A percentile compares a stretch with the other conserved stretches of the same genome.
These are phyloP conservation scores for Urocyon cinereoargenteus DNA, from an alignment of 2,797 vertebrate genomes.

Conservation along the genomic window DNA sequence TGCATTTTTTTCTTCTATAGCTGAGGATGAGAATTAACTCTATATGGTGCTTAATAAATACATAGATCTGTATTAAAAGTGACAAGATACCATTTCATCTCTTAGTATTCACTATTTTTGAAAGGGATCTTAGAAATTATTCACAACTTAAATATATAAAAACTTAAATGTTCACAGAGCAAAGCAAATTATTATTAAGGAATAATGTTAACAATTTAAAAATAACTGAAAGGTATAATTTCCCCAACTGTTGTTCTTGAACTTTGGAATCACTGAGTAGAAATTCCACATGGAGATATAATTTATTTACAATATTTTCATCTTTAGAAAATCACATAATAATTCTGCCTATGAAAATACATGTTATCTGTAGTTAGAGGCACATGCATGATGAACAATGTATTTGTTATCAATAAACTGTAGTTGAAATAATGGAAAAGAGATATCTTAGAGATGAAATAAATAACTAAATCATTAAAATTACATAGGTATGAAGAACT, in stretches of 20 bases:
- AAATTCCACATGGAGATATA: neutral
- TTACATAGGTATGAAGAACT: neutral
- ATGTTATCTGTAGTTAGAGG: neutral
- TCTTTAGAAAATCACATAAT: neutral
- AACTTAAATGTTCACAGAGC: neutral
- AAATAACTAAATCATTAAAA: neutral
- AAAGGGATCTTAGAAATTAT: neutral
- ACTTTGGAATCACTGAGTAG: neutral
- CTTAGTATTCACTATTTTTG: neutral
- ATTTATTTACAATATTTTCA: neutral
- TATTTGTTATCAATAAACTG: neutral
- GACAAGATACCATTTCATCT: neutral
- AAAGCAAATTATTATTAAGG: neutral
- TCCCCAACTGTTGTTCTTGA: neutral
- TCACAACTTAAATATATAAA: neutral
- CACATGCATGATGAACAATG: neutral
- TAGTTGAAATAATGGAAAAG: neutral
- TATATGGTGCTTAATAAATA: neutral
- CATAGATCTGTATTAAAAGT: neutral
- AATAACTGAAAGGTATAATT: neutral
- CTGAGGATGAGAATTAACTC: neutral
- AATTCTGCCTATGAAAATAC: neutral
- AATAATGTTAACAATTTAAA: neutral
- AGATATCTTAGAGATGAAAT: neutral
- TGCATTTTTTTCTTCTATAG: neutral